Base-by-base conservation (phyloP, 2,797 vertebrate species). In the Gallinago solitaria region DNA sequence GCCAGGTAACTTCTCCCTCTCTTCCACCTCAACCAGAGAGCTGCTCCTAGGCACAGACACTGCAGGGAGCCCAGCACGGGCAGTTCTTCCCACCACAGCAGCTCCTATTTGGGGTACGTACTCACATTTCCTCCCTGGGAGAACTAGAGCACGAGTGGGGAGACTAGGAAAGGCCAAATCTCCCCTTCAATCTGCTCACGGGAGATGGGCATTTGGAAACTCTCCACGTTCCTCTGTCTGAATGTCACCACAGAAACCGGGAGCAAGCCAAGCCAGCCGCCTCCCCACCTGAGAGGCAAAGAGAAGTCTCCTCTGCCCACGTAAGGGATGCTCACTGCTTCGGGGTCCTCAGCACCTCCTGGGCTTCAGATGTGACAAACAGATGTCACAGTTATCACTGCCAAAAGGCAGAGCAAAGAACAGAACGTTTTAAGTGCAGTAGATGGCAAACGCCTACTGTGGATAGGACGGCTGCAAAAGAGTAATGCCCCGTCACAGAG, bases 371-470 rank as follows among this genome's bases (percentile, higher is more conserved):
- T 63, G 69, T 78, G 54, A 82, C 75, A 87, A 91, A 35, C 89
- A 97, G 87, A 92, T 95, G 94, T 45, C 95, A 83, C 75, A 60
- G 71, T 56, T 77, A 65, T 32, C 33, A 17, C 33, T 67, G 95
- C 78, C 93, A 95, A 75, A 82, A 92, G 67, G 73, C 0, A 0
- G 41, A 32, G 54, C 54, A 79, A 82, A 79, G 83, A 92, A 86
- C 73, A 70, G 63, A 94, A 82, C 7, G 3, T 54, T 60, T 93
- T 25, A 83, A 64, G 64, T 14, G 51, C 17, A 5, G 13, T 75
- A 54, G 64, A 89, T 37, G 28, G 78, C 27, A 82, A 94, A 76
- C 47, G 63, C 50, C 70, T 69, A 39, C 33, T 48, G 43, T 23
- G 41, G 78, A 64, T 45, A 59, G 30, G 32, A 77, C 1, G 3